Conservation (phyloP, 2,797 vertebrate genomes). For the Clarias pachynema region DNA sequence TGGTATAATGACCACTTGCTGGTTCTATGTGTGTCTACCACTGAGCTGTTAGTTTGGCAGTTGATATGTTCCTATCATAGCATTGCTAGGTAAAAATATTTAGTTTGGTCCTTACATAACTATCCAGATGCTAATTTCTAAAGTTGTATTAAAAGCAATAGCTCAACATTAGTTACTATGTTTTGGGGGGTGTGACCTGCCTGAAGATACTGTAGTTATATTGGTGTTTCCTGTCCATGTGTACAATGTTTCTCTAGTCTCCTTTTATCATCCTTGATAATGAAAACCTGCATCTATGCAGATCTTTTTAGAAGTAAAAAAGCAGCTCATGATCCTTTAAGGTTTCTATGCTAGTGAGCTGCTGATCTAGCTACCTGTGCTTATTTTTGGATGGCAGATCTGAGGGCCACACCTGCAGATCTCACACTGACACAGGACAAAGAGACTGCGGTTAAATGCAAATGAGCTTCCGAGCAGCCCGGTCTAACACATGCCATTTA, state of each 20-base stretch:
- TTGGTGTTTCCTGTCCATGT: background rate
- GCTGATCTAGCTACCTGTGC: background rate
- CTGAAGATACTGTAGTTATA: background rate
- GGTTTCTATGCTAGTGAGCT: constrained; percentile 4
- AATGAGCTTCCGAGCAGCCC: constrained; percentile 70
- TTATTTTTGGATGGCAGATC: constrained; percentile 24
- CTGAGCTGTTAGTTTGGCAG: constrained; percentile 23
- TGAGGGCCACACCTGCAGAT: constrained; percentile 58
- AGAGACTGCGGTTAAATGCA: constrained; percentile 71
- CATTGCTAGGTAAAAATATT: background rate
- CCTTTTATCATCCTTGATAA: background rate
- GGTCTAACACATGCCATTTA: constrained; percentile 67
- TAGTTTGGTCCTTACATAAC: background rate
- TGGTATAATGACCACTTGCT: constrained; percentile 54
- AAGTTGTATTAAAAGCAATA: background rate
- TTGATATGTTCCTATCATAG: background rate
- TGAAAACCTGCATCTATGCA: constrained; percentile 11
- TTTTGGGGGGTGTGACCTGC: background rate
- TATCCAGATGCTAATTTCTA: background rate
- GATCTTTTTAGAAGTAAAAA: constrained; percentile 15
- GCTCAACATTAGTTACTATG: background rate
- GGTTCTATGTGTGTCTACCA: constrained; percentile 21
- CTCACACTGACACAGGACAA: constrained; percentile 63
- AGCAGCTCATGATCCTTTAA: constrained; percentile 14
- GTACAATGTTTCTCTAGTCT: constrained; percentile 11